These are phyloP conservation scores for Sorex fumeus DNA, from an alignment of 2,113 vertebrate genomes.

Conservation along the genomic window DNA sequence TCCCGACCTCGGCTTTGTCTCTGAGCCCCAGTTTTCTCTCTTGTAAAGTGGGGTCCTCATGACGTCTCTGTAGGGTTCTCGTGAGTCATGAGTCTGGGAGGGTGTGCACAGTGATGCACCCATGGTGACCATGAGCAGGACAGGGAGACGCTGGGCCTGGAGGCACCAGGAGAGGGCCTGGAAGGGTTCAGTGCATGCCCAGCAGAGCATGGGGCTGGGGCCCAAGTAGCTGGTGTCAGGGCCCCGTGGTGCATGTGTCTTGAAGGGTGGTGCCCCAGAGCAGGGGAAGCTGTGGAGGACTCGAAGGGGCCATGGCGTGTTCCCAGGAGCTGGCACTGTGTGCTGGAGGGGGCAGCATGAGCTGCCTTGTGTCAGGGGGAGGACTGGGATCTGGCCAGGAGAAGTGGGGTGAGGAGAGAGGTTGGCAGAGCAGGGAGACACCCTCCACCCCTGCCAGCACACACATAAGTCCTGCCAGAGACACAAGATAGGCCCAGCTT, in stretches of 20 bases:
- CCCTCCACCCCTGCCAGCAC: neutral
- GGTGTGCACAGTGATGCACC: too few species aligned
- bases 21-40: neutral
- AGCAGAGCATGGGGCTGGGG: neutral
- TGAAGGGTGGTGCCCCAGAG: neutral
- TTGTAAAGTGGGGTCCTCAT: neutral
- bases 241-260: too few species aligned
- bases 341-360: neutral
- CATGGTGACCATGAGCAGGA: too few species aligned
- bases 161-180: too few species aligned
- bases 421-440: neutral
- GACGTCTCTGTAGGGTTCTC: too few species aligned
- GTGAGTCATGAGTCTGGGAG: too few species aligned
- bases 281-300: neutral
- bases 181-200: too few species aligned
- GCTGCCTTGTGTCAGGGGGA: neutral
- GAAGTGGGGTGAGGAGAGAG: too few species aligned
- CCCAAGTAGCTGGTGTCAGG: neutral
- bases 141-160: too few species aligned
- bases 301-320: fast-evolving
- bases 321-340: fast-evolving
- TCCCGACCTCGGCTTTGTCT: neutral
- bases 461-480: neutral
- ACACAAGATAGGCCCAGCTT: neutral
- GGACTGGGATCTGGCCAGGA: too few species aligned